Evolutionary conservation across 1,140 invertebrate genomes (phyloP).

Genomic region (Popillia japonica): DNA sequence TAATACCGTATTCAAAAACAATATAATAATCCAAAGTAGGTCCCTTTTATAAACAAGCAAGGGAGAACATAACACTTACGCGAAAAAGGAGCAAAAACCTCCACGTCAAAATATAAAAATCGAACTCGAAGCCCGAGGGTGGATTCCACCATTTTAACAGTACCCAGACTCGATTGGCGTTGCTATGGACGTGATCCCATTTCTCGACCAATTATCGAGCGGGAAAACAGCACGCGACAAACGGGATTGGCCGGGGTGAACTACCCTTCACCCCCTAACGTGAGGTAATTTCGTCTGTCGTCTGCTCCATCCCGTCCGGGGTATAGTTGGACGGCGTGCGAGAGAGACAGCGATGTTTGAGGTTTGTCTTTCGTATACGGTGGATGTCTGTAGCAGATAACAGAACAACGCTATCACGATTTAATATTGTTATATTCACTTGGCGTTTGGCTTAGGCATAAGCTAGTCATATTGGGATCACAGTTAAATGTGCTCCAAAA

Average conservation of each 20-base stretch:
- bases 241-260: constrained; percentile 43
- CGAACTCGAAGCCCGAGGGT: constrained; percentile 51
- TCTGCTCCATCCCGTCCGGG: background rate
- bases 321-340: background rate
- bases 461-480: constrained; percentile 60
- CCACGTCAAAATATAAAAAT: constrained; percentile 56
- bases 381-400: constrained; percentile 49
- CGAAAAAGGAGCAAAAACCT: constrained; percentile 50
- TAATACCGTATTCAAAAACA: constrained; percentile 37
- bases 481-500: constrained; percentile 59
- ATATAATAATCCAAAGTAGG: constrained; percentile 44
- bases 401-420: constrained; percentile 60
- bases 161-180: constrained; percentile 51
- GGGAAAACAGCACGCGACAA: constrained; percentile 43
- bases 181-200: constrained; percentile 48
- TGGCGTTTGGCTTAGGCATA: constrained; percentile 61
- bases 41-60: constrained; percentile 48
- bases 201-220: constrained; percentile 44
- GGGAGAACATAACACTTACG: constrained; percentile 48
- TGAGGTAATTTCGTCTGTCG: constrained; percentile 18
- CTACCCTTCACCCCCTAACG: constrained; percentile 30
- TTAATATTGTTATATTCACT: constrained; percentile 63
- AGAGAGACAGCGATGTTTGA: constrained; percentile 32
- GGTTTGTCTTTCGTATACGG: constrained; percentile 35
- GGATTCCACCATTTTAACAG: constrained; percentile 55